Evolutionary conservation across 2,797 vertebrate genomes (phyloP), one percentile per base, ranked within the genome.

Genomic region (Myotis pilosus): DNA sequence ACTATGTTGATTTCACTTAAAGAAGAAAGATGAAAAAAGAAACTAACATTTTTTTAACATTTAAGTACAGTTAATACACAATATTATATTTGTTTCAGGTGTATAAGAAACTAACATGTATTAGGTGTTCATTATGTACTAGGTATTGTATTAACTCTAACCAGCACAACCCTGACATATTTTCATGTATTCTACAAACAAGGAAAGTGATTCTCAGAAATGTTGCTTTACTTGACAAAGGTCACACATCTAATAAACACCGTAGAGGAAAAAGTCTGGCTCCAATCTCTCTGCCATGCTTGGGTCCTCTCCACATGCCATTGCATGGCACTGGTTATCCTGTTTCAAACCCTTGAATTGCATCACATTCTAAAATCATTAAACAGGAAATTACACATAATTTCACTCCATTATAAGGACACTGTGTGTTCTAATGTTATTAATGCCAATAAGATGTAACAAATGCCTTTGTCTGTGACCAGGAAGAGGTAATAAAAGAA

Each of bases 361-460:
- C 1, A 8, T 84, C 81, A 89, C 17, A 68, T 87, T 83, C 75
- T 74, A 62, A 95, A 89, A 28, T 64, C 13, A 86, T 92, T 83
- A 68, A 82, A 55, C 20, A 33, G 16, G 20, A 15, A 87, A 83
- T 64, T 19, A 47, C 30, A 51, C 12, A 62, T 30, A 11, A 86
- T 25, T 79, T 72, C 15, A 80, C 69, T 84, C 33, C 41, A 30
- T 80, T 87, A 83, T 87, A 69, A 79, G 28, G 16, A 8, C 5
- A 20, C 41, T 38, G 38, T 38, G 38, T 38, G 38, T 38, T 38
- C 38, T 86, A 38, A 92, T 15, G 0, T 51, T 16, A 47, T 5
- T 5, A 20, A 78, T 68, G 23, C 8, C 78, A 87, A 53, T 84
- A 87, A n/a, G 13, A 81, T 68, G 2, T 23, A 53, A 47, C 33